These are phyloP conservation scores for Phragmatobia fuliginosa DNA, from an alignment of 2,888 invertebrate species.

Conservation along the genomic window DNA sequence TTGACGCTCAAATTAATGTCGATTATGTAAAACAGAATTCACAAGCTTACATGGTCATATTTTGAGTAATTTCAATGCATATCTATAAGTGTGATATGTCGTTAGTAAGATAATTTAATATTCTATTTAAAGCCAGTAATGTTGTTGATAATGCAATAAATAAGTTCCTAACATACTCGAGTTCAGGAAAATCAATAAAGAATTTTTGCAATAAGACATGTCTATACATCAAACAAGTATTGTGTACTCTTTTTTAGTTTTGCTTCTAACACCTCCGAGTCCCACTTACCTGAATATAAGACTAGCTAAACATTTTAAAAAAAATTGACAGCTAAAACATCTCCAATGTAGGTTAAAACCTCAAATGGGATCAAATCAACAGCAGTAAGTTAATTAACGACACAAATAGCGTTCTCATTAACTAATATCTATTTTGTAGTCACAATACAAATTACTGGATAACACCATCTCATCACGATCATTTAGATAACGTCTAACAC, in stretches of 20 bases:
- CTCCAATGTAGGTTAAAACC: conserved; percentile 22
- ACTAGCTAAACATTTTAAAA: conserved; percentile 19
- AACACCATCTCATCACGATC: conserved; percentile 38
- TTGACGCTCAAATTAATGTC: no score
- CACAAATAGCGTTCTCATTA: conserved; percentile 30
- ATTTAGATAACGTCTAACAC: conserved; percentile 37
- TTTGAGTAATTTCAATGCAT: no score
- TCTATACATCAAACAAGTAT: background rate
- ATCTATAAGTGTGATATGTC: no score
- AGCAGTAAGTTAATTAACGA: conserved; percentile 20
- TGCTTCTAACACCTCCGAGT: conserved; percentile 16
- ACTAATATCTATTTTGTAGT: conserved; percentile 27
- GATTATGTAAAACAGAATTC: no score
- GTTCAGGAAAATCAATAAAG: background rate
- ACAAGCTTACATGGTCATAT: no score
- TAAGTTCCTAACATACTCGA: background rate
- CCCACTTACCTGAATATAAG: conserved; percentile 24
- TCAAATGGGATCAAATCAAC: conserved; percentile 27
- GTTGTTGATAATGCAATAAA: no score
- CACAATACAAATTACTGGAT: conserved; percentile 20
- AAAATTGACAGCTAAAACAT: conserved; percentile 14
- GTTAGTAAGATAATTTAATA: no score
- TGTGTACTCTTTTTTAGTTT: background rate
- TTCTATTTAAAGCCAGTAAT: no score
- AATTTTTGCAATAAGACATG: background rate